These are phyloP conservation scores for Ploceus nigricollis DNA, from an alignment of 2,113 vertebrate species.

Conservation along the genomic window DNA sequence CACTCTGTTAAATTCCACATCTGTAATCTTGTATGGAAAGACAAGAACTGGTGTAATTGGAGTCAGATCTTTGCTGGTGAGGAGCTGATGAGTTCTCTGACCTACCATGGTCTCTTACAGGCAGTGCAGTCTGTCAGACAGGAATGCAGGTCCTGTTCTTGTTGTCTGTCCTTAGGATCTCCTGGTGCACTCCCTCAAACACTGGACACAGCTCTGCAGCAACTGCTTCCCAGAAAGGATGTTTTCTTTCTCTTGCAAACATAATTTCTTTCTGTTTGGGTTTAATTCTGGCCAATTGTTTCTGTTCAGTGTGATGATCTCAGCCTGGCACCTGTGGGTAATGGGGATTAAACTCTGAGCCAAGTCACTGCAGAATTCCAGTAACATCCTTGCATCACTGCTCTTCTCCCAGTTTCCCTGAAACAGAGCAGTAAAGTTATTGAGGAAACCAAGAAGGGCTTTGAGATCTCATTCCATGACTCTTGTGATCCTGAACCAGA, in stretches of 20 bases:
- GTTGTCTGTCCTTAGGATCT: not conserved
- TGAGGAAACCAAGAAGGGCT: not conserved
- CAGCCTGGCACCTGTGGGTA: not conserved
- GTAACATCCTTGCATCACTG: slow-evolving; percentile 3
- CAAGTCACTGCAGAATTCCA: not conserved
- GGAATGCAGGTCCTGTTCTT: slow-evolving; percentile 1
- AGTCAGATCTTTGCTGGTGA: not conserved
- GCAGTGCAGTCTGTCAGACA: not conserved
- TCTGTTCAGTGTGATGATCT: not conserved
- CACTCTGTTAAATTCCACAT: not conserved
- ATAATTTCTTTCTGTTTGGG: not conserved
- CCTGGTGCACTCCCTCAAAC: not conserved
- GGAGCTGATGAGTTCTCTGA: not conserved
- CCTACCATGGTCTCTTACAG: not conserved
- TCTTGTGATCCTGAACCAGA: not conserved
- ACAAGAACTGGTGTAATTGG: not conserved
- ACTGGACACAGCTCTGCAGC: not conserved
- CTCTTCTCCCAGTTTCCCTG: not conserved
- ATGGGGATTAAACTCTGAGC: not conserved
- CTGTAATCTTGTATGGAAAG: not conserved
- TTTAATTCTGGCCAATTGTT: not conserved
- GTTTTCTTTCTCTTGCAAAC: not conserved
- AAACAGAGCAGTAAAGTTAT: not conserved
- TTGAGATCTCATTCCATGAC: not conserved
- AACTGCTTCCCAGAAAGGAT: not conserved